Conservation (phyloP, 2,888 invertebrate species). For the Drosophila neotestacea region DNA sequence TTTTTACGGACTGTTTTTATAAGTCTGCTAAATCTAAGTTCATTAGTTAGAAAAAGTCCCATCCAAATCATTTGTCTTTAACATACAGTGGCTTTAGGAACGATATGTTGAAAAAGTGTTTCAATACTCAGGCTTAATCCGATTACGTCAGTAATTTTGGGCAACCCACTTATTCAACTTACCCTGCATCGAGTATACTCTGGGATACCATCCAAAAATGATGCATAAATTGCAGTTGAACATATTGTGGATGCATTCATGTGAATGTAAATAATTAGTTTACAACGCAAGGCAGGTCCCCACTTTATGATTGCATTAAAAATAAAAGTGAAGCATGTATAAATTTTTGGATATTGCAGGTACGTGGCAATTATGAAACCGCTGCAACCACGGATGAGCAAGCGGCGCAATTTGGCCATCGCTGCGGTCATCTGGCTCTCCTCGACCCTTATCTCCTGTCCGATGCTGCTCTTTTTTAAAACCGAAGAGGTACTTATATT, state of each 20-base stretch:
- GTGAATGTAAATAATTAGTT: conserved; percentile 27
- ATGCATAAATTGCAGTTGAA: not conserved
- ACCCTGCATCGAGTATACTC: not conserved
- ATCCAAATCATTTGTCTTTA: no score
- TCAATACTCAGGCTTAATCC: no score
- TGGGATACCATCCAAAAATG: not conserved
- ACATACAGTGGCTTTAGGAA: no score
- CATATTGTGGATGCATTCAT: conserved; percentile 13
- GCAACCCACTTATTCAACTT: not conserved
- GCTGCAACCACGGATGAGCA: conserved; percentile 94
- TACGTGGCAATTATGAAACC: conserved; percentile 98
- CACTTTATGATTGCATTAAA: conserved; percentile 29
- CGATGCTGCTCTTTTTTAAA: conserved; percentile 93
- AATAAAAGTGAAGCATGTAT: conserved; percentile 6
- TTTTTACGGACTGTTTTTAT: no score
- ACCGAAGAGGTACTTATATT: conserved; percentile 86
- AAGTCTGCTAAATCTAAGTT: no score
- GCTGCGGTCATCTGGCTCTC: conserved; percentile 93
- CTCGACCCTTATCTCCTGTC: conserved; percentile 92
- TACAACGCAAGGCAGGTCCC: not conserved
- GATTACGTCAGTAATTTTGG: no score
- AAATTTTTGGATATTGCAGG: conserved; percentile 86
- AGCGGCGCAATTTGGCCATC: conserved; percentile 92
- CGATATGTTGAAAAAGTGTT: no score
- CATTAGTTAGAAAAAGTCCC: no score